phyloP scores from a whole-genome alignment of 2,888 invertebrate species.

The Mythimna vitellina region DNA sequence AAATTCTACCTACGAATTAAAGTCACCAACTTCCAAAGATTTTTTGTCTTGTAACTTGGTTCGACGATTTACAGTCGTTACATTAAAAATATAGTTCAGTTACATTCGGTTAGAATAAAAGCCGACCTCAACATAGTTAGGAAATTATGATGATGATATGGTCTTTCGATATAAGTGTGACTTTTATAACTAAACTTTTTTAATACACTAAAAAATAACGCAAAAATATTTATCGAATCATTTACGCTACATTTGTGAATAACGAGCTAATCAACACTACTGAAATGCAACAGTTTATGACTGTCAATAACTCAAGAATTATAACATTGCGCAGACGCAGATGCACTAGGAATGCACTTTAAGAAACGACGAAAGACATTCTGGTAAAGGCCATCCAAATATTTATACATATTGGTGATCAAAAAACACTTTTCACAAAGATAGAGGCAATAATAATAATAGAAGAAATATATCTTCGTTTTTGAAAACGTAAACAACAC shows the following conservation, averaged over 20 bases:
- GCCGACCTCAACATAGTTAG: background rate
- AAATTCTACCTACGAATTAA: no score
- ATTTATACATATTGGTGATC: background rate
- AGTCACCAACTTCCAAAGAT: no score
- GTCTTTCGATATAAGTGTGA: background rate
- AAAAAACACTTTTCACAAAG: background rate
- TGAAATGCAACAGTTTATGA: conserved; percentile 12
- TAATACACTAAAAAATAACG: background rate
- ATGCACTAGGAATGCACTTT: background rate
- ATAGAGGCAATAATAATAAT: background rate
- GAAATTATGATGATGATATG: background rate
- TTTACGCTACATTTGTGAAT: background rate
- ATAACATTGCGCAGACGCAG: background rate
- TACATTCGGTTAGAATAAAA: background rate
- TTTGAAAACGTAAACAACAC: background rate
- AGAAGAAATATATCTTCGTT: no score
- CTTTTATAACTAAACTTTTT: background rate
- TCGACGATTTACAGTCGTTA: no score
- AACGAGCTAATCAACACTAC: background rate
- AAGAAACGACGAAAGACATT: background rate
- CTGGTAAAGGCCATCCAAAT: background rate
- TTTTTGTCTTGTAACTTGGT: background rate
- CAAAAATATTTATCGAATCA: background rate
- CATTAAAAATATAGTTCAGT: background rate
- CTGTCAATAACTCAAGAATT: conserved; percentile 6